Evolutionary conservation across 2,797 vertebrate genomes (phyloP), one percentile per base, ranked within the genome.

Genomic region (Pseudotriccus pelzelni): DNA sequence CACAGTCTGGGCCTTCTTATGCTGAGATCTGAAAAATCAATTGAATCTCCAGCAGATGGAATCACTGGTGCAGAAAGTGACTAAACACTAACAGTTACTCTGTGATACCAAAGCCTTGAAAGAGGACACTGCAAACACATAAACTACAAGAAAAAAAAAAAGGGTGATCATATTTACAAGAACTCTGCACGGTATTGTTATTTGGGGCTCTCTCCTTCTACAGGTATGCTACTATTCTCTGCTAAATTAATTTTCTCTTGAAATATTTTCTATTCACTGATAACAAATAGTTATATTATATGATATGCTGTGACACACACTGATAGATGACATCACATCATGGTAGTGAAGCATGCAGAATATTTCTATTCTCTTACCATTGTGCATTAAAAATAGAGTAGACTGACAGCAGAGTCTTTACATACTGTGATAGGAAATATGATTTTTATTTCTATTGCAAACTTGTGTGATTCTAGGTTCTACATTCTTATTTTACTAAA

Each of bases 1-100:
- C 95, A 96, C 79, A 77, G 77, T 22, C 94, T 83, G 75, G 72
- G 80, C 89, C 73, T 75, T 58, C 90, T 72, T 90, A 60, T 20
- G 43, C 67, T 0, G 78, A 93, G 90, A 96, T 62, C 96, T 63
- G 91, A 95, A 94, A 96, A 96, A 97, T 97, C 96, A 95, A 96
- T 97, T 34, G 70, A 91, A 91, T 74, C 39, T 55, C 49, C 86
- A 83, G 89, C 78, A 87, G 81, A 87, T 59, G 62, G 66, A 97
- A 90, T 77, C 93, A 87, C 24, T 85, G 92, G 64, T 55, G 96
- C 94, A 95, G 93, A 96, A 96, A 93, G 90, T 80, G 90, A 89
- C 85, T 69, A 78, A 91, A 93, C 68, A 80, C 67, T 46, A 55
- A 25, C 87, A 88, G 77, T 72, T 94, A 72, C 19, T 75, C 69